These are phyloP conservation scores for Propithecus perrieri DNA, from an alignment of 2,797 vertebrate species.

Conservation along the genomic window DNA sequence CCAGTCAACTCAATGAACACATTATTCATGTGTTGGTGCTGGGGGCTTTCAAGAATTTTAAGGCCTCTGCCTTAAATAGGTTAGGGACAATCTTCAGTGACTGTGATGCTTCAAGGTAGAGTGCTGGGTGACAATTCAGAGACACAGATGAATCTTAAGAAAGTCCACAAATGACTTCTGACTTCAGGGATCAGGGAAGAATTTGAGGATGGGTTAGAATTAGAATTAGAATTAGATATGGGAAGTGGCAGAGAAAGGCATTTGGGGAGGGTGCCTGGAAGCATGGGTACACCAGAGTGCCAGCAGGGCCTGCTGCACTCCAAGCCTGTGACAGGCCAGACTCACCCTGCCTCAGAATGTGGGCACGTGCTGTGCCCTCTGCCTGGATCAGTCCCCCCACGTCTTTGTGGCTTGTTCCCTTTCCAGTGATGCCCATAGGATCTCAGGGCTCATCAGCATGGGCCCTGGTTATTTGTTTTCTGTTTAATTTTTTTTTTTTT, in stretches of 20 bases:
- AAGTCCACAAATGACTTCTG: not conserved
- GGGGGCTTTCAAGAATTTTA: not conserved
- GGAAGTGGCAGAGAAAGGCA: not conserved
- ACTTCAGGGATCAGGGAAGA: not conserved
- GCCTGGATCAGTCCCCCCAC: too few relatives aligned
- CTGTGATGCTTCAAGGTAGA: not conserved
- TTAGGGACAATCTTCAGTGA: not conserved
- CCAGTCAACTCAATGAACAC: not conserved
- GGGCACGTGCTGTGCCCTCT: not conserved
- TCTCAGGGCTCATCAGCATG: rapidly evolving
- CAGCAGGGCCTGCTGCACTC: rapidly evolving
- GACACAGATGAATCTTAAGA: too few relatives aligned
- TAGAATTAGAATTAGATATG: not conserved
- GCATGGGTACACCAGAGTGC: not conserved
- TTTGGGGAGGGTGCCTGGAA: not conserved
- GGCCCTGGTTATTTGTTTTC: not conserved
- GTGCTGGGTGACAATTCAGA: not conserved
- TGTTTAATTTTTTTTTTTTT: not conserved
- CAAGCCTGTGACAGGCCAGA: not conserved
- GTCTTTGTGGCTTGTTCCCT: not conserved
- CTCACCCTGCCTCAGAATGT: rapidly evolving
- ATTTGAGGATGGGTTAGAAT: not conserved
- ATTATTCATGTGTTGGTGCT: too few relatives aligned
- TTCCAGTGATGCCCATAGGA: not conserved
- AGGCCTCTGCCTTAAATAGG: not conserved